Base-by-base conservation (phyloP, 2,113 vertebrate genomes). In the Microcebus lehilahytsara region DNA sequence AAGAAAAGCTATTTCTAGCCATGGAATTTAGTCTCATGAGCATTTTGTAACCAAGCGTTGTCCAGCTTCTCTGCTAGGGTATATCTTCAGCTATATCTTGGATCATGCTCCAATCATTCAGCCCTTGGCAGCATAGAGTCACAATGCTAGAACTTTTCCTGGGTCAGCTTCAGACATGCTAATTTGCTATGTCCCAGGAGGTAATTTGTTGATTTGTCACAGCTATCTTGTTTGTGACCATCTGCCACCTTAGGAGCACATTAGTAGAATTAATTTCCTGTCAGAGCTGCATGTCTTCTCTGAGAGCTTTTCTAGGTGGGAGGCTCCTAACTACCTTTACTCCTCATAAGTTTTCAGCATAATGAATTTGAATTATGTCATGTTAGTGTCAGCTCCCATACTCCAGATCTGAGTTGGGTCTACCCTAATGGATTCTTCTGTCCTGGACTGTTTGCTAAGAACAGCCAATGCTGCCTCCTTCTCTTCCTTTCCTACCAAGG, bases 191-290 rank as follows among this genome's bases (percentile, higher is more conserved):
- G 1, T 71, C 67, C 19, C 69, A 75, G 85, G 83, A 83, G 42
- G 51, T 95, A 93, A 93, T 95, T 84, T 96, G 85, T 93, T 97
- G 93, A 97, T 96, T 96, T 96, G 53, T 85, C 81, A 93, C 62
- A 84, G 79, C 85, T 94, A 75, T 89, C 79, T 71, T 89, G 27
- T 94, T 93, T 93, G 81, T 95, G 91, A 91, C 77, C 95, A 97
- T 96, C 81, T 97, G 96, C 85, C 78, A 95, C 85, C 67, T 91
- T 94, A 58, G 93, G 30, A 91, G 81, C 90, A 84, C 37, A 71
- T 97, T 95, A 95, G 56, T 86, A 89, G 85, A 95, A 97, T 96
- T 95, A 97, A 95, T 96, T 88, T 96, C 49, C 92, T 92, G 62
- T 96, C 51, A 53, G 75, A 53, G n/a, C 27, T 84, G n/a, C 25